A percentile compares a stretch with the other conserved stretches of the same genome.
Evolutionary conservation across 1,140 invertebrate genomes (phyloP).

Genomic region (Zaprionus davidi): DNA sequence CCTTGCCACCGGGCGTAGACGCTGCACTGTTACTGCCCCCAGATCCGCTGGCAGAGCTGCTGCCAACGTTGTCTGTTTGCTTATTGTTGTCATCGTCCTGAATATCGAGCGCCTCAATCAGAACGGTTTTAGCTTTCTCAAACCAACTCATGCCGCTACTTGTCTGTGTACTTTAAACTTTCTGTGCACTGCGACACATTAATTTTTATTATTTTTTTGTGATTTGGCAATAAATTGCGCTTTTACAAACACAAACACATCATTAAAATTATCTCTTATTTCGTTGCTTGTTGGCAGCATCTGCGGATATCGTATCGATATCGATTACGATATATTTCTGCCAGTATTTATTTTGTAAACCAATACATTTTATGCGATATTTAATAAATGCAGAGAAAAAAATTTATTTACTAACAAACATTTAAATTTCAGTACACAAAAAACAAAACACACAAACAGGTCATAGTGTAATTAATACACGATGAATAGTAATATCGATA

Average conservation of each 20-base stretch:
- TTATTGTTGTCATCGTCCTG: constrained; percentile 66
- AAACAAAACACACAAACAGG: neutral
- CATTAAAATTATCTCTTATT: constrained; percentile 38
- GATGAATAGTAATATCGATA: constrained; percentile 9
- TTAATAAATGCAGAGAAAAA: neutral
- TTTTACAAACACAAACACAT: constrained; percentile 45
- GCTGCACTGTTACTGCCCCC: constrained; percentile 9
- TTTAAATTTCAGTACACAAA: neutral
- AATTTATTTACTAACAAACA: neutral
- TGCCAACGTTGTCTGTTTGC: constrained; percentile 27
- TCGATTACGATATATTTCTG: constrained; percentile 2
- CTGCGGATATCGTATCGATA: constrained; percentile 37
- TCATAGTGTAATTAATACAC: neutral
- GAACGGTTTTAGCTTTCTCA: constrained; percentile 72
- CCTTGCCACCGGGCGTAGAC: neutral
- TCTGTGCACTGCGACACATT: constrained; percentile 5
- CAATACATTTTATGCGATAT: neutral
- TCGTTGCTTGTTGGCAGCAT: constrained; percentile 46
- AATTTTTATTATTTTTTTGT: constrained; percentile 3
- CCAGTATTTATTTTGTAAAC: neutral
- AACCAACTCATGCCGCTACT: constrained; percentile 68
- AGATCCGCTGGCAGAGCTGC: constrained; percentile 2
- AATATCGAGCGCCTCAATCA: constrained; percentile 74
- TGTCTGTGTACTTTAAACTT: constrained; percentile 18
- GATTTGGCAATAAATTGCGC: constrained; percentile 36